Base-by-base conservation (phyloP, 2,113 vertebrate genomes). In the Austrofundulus limnaeus region DNA sequence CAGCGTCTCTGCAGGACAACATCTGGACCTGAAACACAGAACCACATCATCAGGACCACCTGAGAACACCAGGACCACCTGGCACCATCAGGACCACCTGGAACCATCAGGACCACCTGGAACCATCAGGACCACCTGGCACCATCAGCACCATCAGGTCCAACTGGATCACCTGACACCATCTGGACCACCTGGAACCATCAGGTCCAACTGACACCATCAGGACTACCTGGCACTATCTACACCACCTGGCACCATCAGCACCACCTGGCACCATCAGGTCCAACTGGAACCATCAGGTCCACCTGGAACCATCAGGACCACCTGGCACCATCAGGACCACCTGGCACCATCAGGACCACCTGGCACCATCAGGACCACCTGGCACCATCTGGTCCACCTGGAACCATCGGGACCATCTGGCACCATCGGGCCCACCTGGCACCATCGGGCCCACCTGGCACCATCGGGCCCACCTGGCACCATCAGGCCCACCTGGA, bases 401-500 rank as follows among this genome's bases (percentile, higher is more conserved):
- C 77, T 82, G 53, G n/a, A 9, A 37, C 39, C 43, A n/a, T n/a
- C 37, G 4, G 11, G 4, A 11, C 28, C 11, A 46, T n/a, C n/a
- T n/a, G n/a, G n/a, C 23, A 14, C 16, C 21, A 6, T 20, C n/a
- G 9, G 34, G 12, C 11, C n/a, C n/a, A n/a, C n/a, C n/a, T n/a
- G n/a, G n/a, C n/a, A n/a, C n/a, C n/a, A n/a, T n/a, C 17, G 11
- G n/a, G 13, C n/a, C 45, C 11, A 47, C n/a, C 19, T 3, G 9
- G 39, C 41, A 42, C 31, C 31, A 34, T 38, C 34, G 87, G 25
- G 25, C 3, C 25, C 3, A 11, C 6, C 39, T 10, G 4, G 80
- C 3, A 8, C 53, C 61, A 5, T 69, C 83, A n/a, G 84, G 72
- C n/a, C n/a, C n/a, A 75, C 66, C 77, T 82, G 53, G n/a, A 9